A percentile compares a stretch with the other conserved stretches of the same genome.
Conservation (phyloP, 2,888 invertebrate genomes). For the Abrostola triplasia region DNA sequence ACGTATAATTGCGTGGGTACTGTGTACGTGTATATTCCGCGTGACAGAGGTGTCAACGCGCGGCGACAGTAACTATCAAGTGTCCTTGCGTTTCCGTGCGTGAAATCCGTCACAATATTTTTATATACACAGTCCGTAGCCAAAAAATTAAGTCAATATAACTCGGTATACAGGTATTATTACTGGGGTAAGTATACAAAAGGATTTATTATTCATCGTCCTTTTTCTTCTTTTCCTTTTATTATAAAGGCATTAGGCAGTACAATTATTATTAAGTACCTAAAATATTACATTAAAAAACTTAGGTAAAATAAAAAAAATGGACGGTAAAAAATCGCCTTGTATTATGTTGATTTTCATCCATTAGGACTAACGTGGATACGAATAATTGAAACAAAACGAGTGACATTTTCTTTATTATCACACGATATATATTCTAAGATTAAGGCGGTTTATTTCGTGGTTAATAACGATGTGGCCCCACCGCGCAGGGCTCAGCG, state of each 20-base stretch:
- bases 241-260: too few species aligned
- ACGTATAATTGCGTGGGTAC: conserved; percentile 5
- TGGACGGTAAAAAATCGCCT: too few species aligned
- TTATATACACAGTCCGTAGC: conserved; percentile 23
- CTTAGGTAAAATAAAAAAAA: too few species aligned
- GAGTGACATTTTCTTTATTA: conserved; percentile 72
- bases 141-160: conserved; percentile 44
- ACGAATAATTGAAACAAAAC: conserved; percentile 75
- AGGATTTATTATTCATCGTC: too few species aligned
- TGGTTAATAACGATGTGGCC: conserved; percentile 58
- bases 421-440: conserved; percentile 70
- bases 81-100: conserved; percentile 32
- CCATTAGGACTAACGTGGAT: conserved; percentile 62
- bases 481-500: conserved; percentile 36
- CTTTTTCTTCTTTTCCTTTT: too few species aligned
- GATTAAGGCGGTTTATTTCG: conserved; percentile 67
- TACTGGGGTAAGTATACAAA: too few species aligned
- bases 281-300: too few species aligned
- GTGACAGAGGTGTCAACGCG: conserved; percentile 38
- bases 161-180: too few species aligned
- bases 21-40: conserved; percentile 20
- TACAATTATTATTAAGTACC: too few species aligned
- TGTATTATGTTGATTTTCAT: conserved; percentile 53
- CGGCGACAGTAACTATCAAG: conserved; percentile 39
- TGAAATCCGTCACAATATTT: conserved; percentile 42